Percentiles rank a stretch among this genome's conserved stretches.
Conservation (phyloP, 2,113 vertebrate species). For the Vulpes lagopus region DNA sequence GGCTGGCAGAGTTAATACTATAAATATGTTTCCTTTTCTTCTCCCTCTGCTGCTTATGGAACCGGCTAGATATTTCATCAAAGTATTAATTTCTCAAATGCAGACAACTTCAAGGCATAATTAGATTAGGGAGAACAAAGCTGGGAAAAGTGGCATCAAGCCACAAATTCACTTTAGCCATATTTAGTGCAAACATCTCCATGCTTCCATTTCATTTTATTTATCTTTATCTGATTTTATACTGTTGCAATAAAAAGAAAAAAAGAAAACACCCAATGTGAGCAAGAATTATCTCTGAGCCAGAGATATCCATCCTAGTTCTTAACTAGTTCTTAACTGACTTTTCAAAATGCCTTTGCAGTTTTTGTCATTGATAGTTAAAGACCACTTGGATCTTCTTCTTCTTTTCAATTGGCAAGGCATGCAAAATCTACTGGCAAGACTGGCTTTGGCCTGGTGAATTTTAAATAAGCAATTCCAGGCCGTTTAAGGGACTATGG, state of each 20-base stretch:
- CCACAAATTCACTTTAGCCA: slow-evolving; percentile 92
- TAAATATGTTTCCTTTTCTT: slow-evolving; percentile 96
- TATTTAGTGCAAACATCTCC: slow-evolving; percentile 89
- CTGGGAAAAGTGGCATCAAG: slow-evolving; percentile 93
- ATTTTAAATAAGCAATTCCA: slow-evolving; percentile 68
- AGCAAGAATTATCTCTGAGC: slow-evolving; percentile 86
- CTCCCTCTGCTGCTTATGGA: slow-evolving; percentile 92
- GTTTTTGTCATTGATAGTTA: slow-evolving; percentile 81
- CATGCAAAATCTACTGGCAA: slow-evolving; percentile 77
- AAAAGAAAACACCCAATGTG: slow-evolving; percentile 60
- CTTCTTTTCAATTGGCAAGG: slow-evolving; percentile 84
- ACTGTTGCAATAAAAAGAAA: slow-evolving; percentile 81
- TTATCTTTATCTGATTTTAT: slow-evolving; percentile 89
- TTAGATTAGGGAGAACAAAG: slow-evolving; percentile 97
- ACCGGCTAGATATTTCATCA: slow-evolving; percentile 97
- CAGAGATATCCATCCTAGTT: slow-evolving; percentile 82
- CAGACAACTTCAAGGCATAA: slow-evolving; percentile 99
- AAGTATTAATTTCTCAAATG: slow-evolving; percentile 99
- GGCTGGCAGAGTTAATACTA: slow-evolving; percentile 95
- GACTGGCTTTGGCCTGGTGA: slow-evolving; percentile 60
- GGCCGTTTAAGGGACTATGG: slow-evolving; percentile 55
- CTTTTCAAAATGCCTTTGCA: slow-evolving; percentile 86
- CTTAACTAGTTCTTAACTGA: slow-evolving; percentile 82
- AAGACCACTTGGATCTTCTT: slow-evolving; percentile 82
- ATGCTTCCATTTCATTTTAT: slow-evolving; percentile 85